Evolutionary conservation across 2,888 invertebrate genomes (phyloP).

Genomic region (Perithous albicinctus): DNA sequence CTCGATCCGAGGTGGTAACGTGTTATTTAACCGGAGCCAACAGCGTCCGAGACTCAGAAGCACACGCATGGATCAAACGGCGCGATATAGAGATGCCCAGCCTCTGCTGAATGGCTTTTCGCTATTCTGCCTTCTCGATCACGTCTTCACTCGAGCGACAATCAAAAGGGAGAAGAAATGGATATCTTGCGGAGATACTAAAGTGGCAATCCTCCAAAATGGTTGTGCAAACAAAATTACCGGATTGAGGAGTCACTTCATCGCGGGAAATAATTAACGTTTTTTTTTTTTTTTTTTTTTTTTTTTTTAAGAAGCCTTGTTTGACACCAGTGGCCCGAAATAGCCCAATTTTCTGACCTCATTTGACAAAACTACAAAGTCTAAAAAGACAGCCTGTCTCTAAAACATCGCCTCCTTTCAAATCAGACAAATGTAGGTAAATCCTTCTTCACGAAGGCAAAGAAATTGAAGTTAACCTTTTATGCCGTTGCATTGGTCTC

Average conservation of each 20-base stretch:
- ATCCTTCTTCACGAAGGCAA: not conserved
- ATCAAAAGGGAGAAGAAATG: constrained; percentile 24
- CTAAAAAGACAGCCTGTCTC: not conserved
- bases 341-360: too few relatives aligned
- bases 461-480: constrained; percentile 11
- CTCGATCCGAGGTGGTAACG: constrained; percentile 73
- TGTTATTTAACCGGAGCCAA: constrained; percentile 75
- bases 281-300: not conserved
- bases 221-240: constrained; percentile 73
- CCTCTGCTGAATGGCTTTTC: constrained; percentile 69
- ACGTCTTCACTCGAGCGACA: constrained; percentile 16
- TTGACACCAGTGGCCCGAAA: too few relatives aligned
- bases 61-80: constrained; percentile 56
- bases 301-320: too few relatives aligned
- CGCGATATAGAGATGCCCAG: constrained; percentile 55
- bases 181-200: constrained; percentile 58
- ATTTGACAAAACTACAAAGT: not conserved
- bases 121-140: constrained; percentile 39
- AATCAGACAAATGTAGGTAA: not conserved
- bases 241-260: not conserved
- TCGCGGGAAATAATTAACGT: constrained; percentile 20
- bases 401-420: not conserved
- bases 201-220: constrained; percentile 52
- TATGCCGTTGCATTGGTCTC: not conserved
- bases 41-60: constrained; percentile 34